Evolutionary conservation across 1,140 invertebrate genomes (phyloP).

Genomic region (Steinernema khuongi): DNA sequence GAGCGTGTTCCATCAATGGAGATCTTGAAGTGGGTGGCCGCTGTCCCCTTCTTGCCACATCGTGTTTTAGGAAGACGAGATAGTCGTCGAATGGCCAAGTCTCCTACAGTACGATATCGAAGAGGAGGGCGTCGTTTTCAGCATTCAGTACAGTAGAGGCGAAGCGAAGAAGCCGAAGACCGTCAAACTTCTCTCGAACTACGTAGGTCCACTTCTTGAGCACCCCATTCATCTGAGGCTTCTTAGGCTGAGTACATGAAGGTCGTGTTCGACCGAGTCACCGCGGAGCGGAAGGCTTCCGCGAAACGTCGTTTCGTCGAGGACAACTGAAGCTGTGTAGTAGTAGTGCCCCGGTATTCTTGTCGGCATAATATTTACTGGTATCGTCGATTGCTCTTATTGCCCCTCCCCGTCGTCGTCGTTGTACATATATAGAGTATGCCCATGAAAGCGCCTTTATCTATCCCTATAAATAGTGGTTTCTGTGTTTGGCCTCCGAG

Average conservation of each 20-base stretch:
- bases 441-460: neutral
- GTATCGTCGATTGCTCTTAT: slow-evolving; percentile 5
- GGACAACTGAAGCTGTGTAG: neutral
- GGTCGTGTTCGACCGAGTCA: neutral
- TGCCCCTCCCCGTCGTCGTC: neutral
- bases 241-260: neutral
- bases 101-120: slow-evolving; percentile 20
- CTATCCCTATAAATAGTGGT: neutral
- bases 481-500: neutral
- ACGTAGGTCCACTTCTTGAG: slow-evolving; percentile 25
- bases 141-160: slow-evolving; percentile 27
- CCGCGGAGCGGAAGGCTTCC: neutral
- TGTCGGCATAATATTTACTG: slow-evolving; percentile 10
- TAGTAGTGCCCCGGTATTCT: neutral
- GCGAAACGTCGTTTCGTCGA: neutral
- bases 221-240: neutral
- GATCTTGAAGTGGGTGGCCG: slow-evolving; percentile 7
- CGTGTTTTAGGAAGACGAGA: slow-evolving; percentile 27
- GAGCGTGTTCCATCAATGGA: slow-evolving; percentile 19
- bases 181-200: slow-evolving; percentile 23
- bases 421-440: slow-evolving; percentile 13
- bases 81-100: slow-evolving; percentile 27
- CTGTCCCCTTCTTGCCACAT: neutral
- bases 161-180: slow-evolving; percentile 27
- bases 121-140: slow-evolving; percentile 32